Evolutionary conservation across 2,113 vertebrate species (phyloP).

Genomic region (Chaetodon auriga): DNA sequence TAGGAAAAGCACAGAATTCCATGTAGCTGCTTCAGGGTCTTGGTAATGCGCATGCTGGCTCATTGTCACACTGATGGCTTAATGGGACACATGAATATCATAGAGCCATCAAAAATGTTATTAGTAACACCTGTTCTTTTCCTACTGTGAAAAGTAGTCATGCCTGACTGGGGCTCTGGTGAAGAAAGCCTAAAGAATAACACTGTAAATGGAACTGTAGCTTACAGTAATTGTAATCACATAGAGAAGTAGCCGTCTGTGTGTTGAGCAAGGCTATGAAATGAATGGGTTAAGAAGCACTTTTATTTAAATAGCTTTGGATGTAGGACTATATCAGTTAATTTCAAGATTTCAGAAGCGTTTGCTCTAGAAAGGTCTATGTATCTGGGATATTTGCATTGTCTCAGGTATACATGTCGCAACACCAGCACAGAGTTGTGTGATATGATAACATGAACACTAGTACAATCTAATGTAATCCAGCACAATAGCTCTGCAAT

Average conservation of each 20-base stretch:
- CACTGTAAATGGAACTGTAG: too few species aligned
- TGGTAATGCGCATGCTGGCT: neutral
- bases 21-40: neutral
- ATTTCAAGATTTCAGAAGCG: neutral
- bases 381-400: conserved; percentile 3
- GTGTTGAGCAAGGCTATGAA: neutral
- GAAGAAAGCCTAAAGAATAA: neutral
- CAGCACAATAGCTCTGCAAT: conserved; percentile 30
- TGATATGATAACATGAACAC: conserved; percentile 10
- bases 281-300: neutral
- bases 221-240: neutral
- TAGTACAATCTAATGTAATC: conserved; percentile 18
- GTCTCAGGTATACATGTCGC: conserved; percentile 1
- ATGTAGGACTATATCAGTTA: neutral
- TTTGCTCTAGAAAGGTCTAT: neutral
- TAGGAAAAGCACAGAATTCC: neutral
- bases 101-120: neutral
- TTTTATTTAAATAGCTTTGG: neutral
- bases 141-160: neutral
- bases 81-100: neutral
- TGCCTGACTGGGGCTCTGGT: neutral
- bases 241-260: neutral
- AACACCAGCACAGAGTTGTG: neutral
- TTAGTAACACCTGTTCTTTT: too few species aligned
- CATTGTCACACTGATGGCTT: neutral